phyloP scores from a whole-genome alignment of 2,888 invertebrate species.

The Dorcus parallelipipedus region DNA sequence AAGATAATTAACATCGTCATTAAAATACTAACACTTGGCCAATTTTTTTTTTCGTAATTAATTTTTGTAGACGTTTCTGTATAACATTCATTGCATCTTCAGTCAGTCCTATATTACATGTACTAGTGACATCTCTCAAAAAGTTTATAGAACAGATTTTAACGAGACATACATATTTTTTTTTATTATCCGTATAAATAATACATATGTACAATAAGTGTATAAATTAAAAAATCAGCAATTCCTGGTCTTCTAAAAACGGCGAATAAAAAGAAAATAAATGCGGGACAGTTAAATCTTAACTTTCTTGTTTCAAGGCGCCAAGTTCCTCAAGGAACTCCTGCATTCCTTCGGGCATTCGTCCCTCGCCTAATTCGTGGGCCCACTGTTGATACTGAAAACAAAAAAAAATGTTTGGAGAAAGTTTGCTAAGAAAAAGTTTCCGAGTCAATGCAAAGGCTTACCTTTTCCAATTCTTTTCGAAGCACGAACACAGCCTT shows the following conservation, averaged over 20 bases:
- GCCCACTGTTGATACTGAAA: slow-evolving; percentile 79
- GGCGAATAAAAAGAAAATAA: not conserved
- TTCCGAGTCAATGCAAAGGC: slow-evolving; percentile 12
- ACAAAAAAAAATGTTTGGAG: slow-evolving; percentile 24
- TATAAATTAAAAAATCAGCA: not conserved
- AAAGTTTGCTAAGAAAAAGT: not conserved
- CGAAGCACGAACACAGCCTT: slow-evolving; percentile 84
- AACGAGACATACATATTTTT: no score
- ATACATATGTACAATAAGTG: slow-evolving; percentile 1
- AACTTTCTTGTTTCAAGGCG: slow-evolving; percentile 63
- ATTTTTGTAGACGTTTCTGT: no score
- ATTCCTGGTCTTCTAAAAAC: not conserved
- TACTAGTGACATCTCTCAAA: no score
- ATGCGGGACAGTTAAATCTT: not conserved
- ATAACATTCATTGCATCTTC: no score
- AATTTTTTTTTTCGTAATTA: no score
- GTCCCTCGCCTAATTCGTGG: slow-evolving; percentile 76
- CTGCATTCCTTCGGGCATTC: slow-evolving; percentile 75
- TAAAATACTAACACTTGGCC: no score
- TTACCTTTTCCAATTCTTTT: slow-evolving; percentile 87
- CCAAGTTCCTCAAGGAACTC: slow-evolving; percentile 72
- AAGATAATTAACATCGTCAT: no score
- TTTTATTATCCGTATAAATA: not conserved
- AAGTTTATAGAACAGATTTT: no score
- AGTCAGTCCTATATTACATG: no score